These are phyloP conservation scores for Pachyuromys duprasi DNA, from an alignment of 2,797 vertebrate species.

Conservation along the genomic window DNA sequence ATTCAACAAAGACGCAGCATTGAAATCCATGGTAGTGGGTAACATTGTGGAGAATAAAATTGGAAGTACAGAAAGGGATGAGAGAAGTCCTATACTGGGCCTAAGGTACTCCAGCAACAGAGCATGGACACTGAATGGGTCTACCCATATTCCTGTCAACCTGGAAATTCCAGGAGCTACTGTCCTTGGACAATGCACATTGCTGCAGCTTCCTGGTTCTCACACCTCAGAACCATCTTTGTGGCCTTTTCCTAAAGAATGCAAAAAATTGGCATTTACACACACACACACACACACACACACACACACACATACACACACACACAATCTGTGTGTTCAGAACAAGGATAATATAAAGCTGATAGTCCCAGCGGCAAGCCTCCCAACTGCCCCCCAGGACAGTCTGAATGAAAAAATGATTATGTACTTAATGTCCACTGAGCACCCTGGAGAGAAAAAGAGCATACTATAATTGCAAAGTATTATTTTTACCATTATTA, in stretches of 20 bases:
- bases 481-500: constrained; percentile 84
- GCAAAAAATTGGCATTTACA: constrained; percentile 76
- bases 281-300: constrained; percentile 15
- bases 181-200: not conserved
- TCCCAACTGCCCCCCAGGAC: constrained; percentile 66
- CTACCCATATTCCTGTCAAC: not conserved
- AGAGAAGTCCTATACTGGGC: not conserved
- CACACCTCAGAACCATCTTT: not conserved
- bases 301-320: constrained; percentile 60
- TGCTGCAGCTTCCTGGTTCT: not conserved
- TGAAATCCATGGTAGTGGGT: not conserved
- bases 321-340: constrained; percentile 40
- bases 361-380: constrained; percentile 45
- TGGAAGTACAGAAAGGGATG: not conserved
- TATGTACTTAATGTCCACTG: constrained; percentile 81
- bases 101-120: not conserved
- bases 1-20: not conserved
- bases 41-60: not conserved
- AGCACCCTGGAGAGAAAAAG: constrained; percentile 79
- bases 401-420: constrained; percentile 80
- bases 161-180: not conserved
- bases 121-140: not conserved
- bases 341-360: constrained; percentile 75
- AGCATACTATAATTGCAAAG: constrained; percentile 80
- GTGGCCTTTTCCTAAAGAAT: constrained; percentile 64